phyloP scores from a whole-genome alignment of 2,888 invertebrate genomes.

The Oxyteleia sp. region DNA sequence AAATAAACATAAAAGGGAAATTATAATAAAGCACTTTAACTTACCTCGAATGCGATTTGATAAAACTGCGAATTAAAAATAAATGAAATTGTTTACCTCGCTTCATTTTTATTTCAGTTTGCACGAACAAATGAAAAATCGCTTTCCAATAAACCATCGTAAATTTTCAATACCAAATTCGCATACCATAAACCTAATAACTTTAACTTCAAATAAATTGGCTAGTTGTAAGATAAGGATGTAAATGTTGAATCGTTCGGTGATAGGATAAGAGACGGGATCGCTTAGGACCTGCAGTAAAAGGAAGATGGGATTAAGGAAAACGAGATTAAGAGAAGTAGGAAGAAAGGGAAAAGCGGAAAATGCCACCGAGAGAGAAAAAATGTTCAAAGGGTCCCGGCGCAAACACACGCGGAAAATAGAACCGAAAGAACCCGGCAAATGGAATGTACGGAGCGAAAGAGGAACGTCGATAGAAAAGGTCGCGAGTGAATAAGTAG shows the following conservation, averaged over 20 bases:
- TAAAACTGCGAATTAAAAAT: too few relatives aligned
- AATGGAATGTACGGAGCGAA: slow-evolving; percentile 31
- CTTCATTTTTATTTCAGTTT: neutral
- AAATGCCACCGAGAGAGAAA: slow-evolving; percentile 10
- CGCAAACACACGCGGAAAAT: slow-evolving; percentile 6
- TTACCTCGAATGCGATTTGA: too few relatives aligned
- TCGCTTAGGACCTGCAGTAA: slow-evolving; percentile 45
- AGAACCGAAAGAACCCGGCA: slow-evolving; percentile 23
- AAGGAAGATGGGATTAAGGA: slow-evolving; percentile 56
- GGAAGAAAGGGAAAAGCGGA: slow-evolving; percentile 11
- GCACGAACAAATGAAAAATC: slow-evolving; percentile 17
- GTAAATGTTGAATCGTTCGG: slow-evolving; percentile 56
- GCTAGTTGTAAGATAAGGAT: slow-evolving; percentile 51
- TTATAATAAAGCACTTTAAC: too few relatives aligned
- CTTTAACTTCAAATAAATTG: slow-evolving; percentile 44
- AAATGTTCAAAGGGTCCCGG: slow-evolving; percentile 20
- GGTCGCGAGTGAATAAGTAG: slow-evolving; percentile 38
- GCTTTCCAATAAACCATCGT: slow-evolving; percentile 8
- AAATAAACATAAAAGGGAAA: too few relatives aligned
- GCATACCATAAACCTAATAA: slow-evolving; percentile 41
- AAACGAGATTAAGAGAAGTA: slow-evolving; percentile 42
- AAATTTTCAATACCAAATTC: slow-evolving; percentile 39
- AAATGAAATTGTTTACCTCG: too few relatives aligned
- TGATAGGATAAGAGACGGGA: slow-evolving; percentile 47
- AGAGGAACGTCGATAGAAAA: slow-evolving; percentile 5